phyloP scores from a whole-genome alignment of 2,888 invertebrate species.

The Tenodera sinensis region DNA sequence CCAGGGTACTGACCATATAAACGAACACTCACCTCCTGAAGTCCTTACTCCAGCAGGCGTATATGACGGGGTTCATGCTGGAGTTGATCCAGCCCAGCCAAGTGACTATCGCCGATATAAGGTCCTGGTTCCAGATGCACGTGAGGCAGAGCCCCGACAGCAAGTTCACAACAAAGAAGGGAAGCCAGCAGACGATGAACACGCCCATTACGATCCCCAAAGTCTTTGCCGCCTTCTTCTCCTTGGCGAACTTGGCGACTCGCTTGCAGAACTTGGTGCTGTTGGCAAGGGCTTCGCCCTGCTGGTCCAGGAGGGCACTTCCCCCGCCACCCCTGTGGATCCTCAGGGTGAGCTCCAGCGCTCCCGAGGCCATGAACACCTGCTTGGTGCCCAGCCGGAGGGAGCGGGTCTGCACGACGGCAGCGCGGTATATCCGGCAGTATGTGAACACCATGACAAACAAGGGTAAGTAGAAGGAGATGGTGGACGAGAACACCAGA shows the following conservation, averaged over 20 bases:
- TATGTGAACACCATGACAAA: constrained; percentile 98
- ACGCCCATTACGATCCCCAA: constrained; percentile 96
- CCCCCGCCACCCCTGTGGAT: constrained; percentile 82
- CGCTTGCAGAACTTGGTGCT: constrained; percentile 88
- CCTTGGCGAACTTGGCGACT: constrained; percentile 92
- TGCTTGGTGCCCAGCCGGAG: constrained; percentile 89
- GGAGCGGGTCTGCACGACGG: constrained; percentile 86
- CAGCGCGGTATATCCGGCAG: constrained; percentile 91
- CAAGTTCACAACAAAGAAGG: constrained; percentile 93
- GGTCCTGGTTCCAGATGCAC: constrained; percentile 84
- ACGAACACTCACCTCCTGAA: constrained; percentile 89
- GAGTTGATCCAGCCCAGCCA: constrained; percentile 96
- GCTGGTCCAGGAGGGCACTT: constrained; percentile 55
- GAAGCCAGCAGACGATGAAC: constrained; percentile 95
- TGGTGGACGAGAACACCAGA: constrained; percentile 93
- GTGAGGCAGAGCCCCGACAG: constrained; percentile 84
- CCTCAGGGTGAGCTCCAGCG: constrained; percentile 81
- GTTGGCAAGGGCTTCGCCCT: constrained; percentile 58
- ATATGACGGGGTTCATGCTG: constrained; percentile 95
- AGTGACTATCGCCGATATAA: constrained; percentile 83
- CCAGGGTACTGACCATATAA: no score
- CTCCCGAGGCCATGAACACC: constrained; percentile 79
- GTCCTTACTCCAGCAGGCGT: constrained; percentile 97
- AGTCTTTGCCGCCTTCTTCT: constrained; percentile 96
- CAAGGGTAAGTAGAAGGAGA: constrained; percentile 95